phyloP scores from a whole-genome alignment of 2,113 vertebrate genomes.

The Phylloscopus trochiloides region DNA sequence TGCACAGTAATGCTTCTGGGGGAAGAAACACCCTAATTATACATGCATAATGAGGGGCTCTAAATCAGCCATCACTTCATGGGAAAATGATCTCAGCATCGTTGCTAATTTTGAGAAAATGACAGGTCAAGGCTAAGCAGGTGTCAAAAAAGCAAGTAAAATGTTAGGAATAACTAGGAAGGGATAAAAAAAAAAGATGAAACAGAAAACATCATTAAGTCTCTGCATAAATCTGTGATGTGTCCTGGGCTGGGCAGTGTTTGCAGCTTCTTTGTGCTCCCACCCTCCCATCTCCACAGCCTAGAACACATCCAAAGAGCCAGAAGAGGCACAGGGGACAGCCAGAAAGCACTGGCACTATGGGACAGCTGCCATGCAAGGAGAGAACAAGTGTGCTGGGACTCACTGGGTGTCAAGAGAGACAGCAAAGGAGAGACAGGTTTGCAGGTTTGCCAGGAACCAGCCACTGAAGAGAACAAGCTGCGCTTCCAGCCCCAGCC shows the following conservation, averaged over 20 bases:
- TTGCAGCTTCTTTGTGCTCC: not conserved
- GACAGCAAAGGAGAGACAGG: not conserved
- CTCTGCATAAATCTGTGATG: not conserved
- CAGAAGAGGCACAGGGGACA: not conserved
- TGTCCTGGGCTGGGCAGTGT: not conserved
- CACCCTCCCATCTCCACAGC: not conserved
- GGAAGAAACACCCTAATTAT: constrained; percentile 31
- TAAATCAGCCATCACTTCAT: constrained; percentile 45
- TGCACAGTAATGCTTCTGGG: constrained; percentile 38
- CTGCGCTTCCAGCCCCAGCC: not conserved
- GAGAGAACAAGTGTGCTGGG: not conserved
- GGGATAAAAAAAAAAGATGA: not conserved
- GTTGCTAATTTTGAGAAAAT: constrained; percentile 31
- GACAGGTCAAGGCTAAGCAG: constrained; percentile 53
- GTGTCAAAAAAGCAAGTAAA: constrained; percentile 47
- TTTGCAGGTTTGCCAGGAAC: not conserved
- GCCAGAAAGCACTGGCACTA: not conserved
- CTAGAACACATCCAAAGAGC: not conserved
- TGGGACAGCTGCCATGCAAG: not conserved
- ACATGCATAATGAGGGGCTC: constrained; percentile 57
- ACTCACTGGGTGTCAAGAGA: not conserved
- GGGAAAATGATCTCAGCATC: not conserved
- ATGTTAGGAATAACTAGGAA: constrained; percentile 9
- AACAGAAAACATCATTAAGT: not conserved
- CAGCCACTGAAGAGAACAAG: fast-evolving